phyloP scores from a whole-genome alignment of 2,888 invertebrate species.

The Caenorhabditis sp. region DNA sequence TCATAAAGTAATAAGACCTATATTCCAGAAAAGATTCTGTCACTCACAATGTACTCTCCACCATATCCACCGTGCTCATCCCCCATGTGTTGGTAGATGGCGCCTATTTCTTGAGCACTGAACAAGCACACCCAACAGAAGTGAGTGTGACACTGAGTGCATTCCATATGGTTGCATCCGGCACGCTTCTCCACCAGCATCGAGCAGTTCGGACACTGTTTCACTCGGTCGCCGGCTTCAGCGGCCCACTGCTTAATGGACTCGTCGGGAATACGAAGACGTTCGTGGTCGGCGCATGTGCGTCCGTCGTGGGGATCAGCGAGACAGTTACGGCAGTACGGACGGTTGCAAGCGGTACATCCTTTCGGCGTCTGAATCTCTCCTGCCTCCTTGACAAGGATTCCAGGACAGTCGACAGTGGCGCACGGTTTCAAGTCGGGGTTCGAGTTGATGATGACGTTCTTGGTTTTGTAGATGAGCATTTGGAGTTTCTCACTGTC shows the following conservation, averaged over 20 bases:
- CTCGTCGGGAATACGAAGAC: background rate
- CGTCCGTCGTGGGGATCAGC: background rate
- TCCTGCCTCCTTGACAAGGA: background rate
- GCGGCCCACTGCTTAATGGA: conserved; percentile 5
- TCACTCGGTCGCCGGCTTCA: background rate
- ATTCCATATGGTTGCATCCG: conserved; percentile 22
- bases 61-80: conserved; percentile 15
- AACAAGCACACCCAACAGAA: conserved; percentile 54
- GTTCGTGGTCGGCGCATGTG: conserved; percentile 2
- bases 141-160: conserved; percentile 24
- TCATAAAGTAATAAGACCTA: too few species aligned
- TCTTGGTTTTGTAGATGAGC: background rate
- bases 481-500: conserved; percentile 5
- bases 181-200: background rate
- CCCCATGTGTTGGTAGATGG: conserved; percentile 27
- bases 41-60: background rate
- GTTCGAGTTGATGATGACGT: background rate
- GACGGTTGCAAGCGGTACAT: background rate
- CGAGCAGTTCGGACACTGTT: conserved; percentile 13
- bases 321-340: conserved; percentile 23
- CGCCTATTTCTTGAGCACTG: background rate
- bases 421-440: background rate
- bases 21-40: background rate
- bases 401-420: conserved; percentile 13
- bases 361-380: background rate